Evolutionary conservation across 30 jellyfish, hydroid and myxozoan species (phyloP).

Genomic region (Mastigias papua): DNA sequence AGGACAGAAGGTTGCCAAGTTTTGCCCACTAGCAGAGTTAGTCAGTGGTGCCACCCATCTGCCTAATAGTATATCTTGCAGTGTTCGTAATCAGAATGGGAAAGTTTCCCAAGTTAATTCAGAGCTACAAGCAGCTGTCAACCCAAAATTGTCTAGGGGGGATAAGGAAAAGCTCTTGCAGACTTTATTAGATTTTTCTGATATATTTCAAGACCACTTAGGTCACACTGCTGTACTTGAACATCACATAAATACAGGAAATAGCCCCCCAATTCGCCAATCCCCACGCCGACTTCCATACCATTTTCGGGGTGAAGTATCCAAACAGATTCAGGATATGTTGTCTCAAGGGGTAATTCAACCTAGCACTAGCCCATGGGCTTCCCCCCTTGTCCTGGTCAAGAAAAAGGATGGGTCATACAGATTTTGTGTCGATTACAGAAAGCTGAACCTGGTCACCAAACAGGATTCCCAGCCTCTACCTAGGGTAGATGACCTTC

Average conservation of each 20-base stretch:
- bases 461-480: conserved; percentile 67
- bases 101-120: conserved; percentile 2
- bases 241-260: conserved; percentile 12
- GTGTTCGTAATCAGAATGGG: background rate
- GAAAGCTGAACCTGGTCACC: conserved; percentile 56
- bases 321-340: conserved; percentile 19
- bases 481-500: conserved; percentile 41
- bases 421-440: conserved; percentile 48
- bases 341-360: conserved; percentile 26
- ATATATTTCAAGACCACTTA: conserved; percentile 2
- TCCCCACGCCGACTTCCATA: conserved; percentile 22
- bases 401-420: conserved; percentile 48
- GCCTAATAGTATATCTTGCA: conserved; percentile 5
- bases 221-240: conserved; percentile 41
- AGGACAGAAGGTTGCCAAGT: conserved; percentile 16
- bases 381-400: conserved; percentile 35
- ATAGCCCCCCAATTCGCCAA: conserved; percentile 17
- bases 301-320: background rate
- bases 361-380: conserved; percentile 38
- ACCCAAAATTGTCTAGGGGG: conserved; percentile 7
- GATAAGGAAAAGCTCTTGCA: conserved; percentile 8
- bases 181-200: conserved; percentile 21
- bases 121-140: conserved; percentile 13
- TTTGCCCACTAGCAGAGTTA: conserved; percentile 32
- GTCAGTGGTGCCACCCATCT: conserved; percentile 19